Percentiles rank a stretch among this genome's conserved stretches.
Evolutionary conservation across 2,888 invertebrate species (phyloP).

Genomic region (Halictus quadricinctus): DNA sequence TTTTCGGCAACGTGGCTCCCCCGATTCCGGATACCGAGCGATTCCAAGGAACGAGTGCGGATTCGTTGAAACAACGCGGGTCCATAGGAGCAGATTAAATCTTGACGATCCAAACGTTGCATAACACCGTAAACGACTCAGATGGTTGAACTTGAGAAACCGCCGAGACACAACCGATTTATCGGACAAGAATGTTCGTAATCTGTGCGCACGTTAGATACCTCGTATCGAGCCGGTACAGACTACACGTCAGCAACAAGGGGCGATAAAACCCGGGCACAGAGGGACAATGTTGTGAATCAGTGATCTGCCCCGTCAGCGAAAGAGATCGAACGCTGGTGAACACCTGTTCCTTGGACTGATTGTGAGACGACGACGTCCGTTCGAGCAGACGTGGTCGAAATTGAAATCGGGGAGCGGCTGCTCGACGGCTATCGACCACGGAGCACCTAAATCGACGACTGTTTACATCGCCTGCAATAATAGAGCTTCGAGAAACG

Average conservation of each 20-base stretch:
- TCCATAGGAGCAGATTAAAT: background rate
- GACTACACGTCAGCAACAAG: constrained; percentile 70
- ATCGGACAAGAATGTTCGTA: constrained; percentile 66
- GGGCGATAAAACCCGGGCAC: constrained; percentile 57
- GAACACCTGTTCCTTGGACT: constrained; percentile 66
- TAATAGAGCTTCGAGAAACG: too few relatives aligned
- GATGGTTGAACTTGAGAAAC: constrained; percentile 36
- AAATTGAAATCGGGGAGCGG: constrained; percentile 15
- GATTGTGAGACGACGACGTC: constrained; percentile 31
- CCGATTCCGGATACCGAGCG: background rate
- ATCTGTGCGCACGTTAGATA: constrained; percentile 68
- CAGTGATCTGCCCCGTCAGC: constrained; percentile 68
- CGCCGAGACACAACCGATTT: constrained; percentile 49
- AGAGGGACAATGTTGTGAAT: constrained; percentile 61
- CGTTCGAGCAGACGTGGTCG: constrained; percentile 42
- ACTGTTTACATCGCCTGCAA: background rate
- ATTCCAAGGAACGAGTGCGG: background rate
- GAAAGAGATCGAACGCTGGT: constrained; percentile 46
- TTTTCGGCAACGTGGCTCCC: constrained; percentile 53
- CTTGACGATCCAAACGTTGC: constrained; percentile 13
- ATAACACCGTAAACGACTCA: background rate
- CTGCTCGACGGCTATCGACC: background rate
- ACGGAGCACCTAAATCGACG: background rate
- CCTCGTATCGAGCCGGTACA: constrained; percentile 63
- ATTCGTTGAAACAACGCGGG: background rate